Percentiles rank a stretch among this genome's conserved stretches.
These are phyloP conservation scores for Jordanella pulchra DNA, from an alignment of 2,797 vertebrate genomes.

Conservation along the genomic window DNA sequence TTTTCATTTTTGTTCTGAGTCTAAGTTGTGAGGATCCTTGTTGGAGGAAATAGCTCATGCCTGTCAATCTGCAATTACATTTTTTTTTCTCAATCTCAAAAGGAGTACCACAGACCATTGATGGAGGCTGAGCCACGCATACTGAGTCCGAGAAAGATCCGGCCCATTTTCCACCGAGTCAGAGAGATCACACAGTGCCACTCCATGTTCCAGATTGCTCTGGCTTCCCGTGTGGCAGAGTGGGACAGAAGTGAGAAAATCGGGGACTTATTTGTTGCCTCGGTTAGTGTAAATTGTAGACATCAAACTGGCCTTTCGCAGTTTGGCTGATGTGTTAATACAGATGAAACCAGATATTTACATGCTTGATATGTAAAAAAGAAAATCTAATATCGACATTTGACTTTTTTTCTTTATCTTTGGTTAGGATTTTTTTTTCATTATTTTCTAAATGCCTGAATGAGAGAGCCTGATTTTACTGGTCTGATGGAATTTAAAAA, in stretches of 20 bases:
- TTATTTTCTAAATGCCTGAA: background rate
- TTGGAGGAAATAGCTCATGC: background rate
- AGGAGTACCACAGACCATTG: conserved; percentile 92
- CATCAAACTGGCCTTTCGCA: conserved; percentile 23
- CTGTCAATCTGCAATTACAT: background rate
- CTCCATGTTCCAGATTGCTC: conserved; percentile 95
- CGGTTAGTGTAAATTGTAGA: conserved; percentile 74
- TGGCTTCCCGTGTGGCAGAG: conserved; percentile 89
- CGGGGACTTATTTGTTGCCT: conserved; percentile 94
- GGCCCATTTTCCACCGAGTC: conserved; percentile 87
- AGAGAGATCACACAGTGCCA: conserved; percentile 95
- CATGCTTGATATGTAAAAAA: background rate
- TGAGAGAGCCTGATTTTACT: background rate
- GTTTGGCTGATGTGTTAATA: background rate
- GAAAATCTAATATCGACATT: background rate
- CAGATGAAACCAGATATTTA: background rate
- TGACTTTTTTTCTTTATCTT: background rate
- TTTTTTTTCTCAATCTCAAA: conserved; percentile 25
- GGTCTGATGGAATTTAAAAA: background rate
- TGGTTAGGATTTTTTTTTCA: background rate
- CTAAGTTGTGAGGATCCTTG: background rate
- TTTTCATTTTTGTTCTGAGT: background rate
- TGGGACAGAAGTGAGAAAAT: conserved; percentile 93
- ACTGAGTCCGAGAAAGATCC: conserved; percentile 89
- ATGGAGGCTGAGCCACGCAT: conserved; percentile 90